Evolutionary conservation across 2,888 invertebrate genomes (phyloP), one percentile per base, ranked within the genome.

Genomic region (Drosophila suboccidentalis): DNA sequence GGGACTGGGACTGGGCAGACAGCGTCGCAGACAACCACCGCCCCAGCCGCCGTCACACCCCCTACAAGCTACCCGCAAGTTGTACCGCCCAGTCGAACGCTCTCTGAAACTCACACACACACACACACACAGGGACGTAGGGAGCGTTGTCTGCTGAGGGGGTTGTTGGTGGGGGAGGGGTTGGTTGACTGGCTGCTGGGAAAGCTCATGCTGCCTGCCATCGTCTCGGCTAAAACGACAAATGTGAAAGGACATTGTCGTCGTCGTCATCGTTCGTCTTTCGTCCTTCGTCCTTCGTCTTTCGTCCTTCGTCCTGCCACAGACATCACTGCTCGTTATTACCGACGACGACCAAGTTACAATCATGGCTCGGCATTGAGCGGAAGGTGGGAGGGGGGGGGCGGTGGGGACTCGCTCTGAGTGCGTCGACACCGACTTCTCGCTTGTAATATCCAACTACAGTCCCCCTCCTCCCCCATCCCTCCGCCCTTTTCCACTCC

Each of bases 221-320:
- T 78, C 87, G 89, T 87, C 84, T 84, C 89, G 87, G 75, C 71
- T 73, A 67, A 75, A 85, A 87, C 86, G 89, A 86, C 86, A 86
- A 86, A 86, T 86, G 84, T 89, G 89, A 89, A 86, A 86, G 86
- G 86, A 86, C 86, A 86, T 89, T 86, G 89, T 89, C 86, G 85
- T 89, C 86, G 75, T 82, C 61, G 43, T 75, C 43, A 47, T 82
- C 61, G 32, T 75, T 62, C 53, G 53, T 64, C 64, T 15, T 22
- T 22, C 22, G 22, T 4, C 26, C 26, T 5, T 82, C 61, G 32
- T 63, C 19, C 38, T 34, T 55, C 71, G 32, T 63, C 19, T 32
- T 34, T 55, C 71, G 39, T 63, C 61, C 76, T 78, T 73, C 75
- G 67, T 76, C 72, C 78, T 76, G 80, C 72, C 63, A 65, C 66